phyloP scores from a whole-genome alignment of 2,113 vertebrate species.

The Tonatia bakeri region DNA sequence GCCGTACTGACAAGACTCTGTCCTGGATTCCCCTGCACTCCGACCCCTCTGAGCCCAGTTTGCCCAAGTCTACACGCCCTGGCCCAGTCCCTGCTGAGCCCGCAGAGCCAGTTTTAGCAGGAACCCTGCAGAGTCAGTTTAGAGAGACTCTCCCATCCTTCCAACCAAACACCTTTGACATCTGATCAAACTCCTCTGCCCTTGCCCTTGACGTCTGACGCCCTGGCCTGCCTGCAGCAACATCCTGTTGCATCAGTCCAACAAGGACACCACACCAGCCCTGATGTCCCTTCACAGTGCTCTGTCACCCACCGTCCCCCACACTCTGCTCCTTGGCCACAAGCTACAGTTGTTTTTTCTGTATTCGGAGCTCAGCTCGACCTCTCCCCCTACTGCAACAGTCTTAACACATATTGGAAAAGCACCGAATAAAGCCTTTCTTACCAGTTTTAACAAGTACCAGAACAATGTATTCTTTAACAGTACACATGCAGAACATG shows the following conservation, averaged over 20 bases:
- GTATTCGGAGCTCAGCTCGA: not conserved
- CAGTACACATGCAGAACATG: not conserved
- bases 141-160: not conserved
- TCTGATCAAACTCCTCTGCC: not conserved
- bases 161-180: no score
- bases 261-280: not conserved
- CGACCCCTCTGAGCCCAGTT: not conserved
- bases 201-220: no score
- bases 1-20: not conserved
- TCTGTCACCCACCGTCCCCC: not conserved
- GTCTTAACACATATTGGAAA: not conserved
- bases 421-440: not conserved
- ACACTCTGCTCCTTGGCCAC: not conserved
- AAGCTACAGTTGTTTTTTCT: not conserved
- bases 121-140: not conserved
- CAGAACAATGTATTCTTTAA: not conserved
- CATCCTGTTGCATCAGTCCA: no score
- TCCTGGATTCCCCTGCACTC: not conserved
- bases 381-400: not conserved
- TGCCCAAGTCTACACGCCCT: not conserved
- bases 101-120: not conserved
- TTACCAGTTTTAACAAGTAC: not conserved
- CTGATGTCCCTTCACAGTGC: not conserved
- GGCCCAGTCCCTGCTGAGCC: rapidly evolving
- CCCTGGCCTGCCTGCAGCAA: not conserved